These are phyloP conservation scores for Periophthalmodon schlosseri DNA, from an alignment of 2,113 vertebrate genomes.

Conservation along the genomic window DNA sequence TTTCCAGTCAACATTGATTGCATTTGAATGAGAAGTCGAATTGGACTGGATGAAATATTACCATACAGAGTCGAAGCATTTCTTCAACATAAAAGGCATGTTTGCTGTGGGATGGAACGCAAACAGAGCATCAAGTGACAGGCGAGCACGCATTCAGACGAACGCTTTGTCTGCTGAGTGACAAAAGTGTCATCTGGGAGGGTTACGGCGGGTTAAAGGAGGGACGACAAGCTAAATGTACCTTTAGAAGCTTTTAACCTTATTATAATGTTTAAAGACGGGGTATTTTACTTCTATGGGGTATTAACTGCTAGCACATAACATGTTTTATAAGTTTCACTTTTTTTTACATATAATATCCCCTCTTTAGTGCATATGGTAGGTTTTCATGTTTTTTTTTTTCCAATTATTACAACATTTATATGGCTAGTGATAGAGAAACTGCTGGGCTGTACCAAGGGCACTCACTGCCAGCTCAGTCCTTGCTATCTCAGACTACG, in stretches of 20 bases:
- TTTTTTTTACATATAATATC: too few relatives aligned
- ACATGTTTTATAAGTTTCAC: too few relatives aligned
- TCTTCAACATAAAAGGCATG: constrained; percentile 70
- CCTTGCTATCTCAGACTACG: too few relatives aligned
- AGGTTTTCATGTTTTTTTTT: neutral
- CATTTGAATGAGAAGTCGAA: constrained; percentile 76
- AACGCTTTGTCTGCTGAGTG: constrained; percentile 71
- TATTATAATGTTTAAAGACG: neutral
- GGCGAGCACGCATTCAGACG: constrained; percentile 59
- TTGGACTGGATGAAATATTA: constrained; percentile 78
- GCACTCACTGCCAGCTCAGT: too few relatives aligned
- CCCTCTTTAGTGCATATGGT: neutral
- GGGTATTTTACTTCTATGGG: too few relatives aligned
- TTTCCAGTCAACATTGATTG: constrained; percentile 75
- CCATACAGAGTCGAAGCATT: constrained; percentile 69
- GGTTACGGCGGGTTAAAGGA: constrained; percentile 58
- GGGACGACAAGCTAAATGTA: neutral
- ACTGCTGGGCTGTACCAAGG: too few relatives aligned
- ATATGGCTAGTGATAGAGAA: neutral
- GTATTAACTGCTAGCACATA: too few relatives aligned
- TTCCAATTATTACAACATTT: neutral
- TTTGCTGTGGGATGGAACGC: constrained; percentile 70
- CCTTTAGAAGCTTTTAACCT: neutral
- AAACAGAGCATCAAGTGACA: constrained; percentile 77
- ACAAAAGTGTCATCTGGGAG: constrained; percentile 67